Percentiles rank a stretch among this genome's conserved stretches.
Evolutionary conservation across 2,797 vertebrate genomes (phyloP).

Genomic region (Enteromius mattozi): DNA sequence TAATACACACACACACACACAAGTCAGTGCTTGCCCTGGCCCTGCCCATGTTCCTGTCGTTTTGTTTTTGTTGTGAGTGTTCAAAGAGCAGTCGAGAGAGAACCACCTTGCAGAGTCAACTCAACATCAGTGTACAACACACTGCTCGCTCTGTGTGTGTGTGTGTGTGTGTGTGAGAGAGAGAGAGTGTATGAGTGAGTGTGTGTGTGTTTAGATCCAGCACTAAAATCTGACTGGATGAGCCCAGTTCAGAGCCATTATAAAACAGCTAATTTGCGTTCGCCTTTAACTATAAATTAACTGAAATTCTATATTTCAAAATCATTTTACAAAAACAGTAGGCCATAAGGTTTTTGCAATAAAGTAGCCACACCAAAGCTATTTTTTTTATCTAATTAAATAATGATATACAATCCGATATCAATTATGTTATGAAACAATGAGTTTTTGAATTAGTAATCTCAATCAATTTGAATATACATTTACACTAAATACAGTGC

Average conservation of each 20-base stretch:
- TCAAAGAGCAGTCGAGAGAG: slow-evolving; percentile 16
- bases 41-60: slow-evolving; percentile 15
- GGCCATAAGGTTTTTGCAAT: not conserved
- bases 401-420: too few species aligned
- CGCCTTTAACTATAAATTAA: not conserved
- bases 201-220: not conserved
- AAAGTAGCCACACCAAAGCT: not conserved
- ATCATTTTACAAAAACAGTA: not conserved
- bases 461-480: not conserved
- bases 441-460: not conserved
- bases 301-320: not conserved
- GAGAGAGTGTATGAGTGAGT: too few species aligned
- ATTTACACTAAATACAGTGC: too few species aligned
- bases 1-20: slow-evolving; percentile 6
- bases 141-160: not conserved
- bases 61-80: slow-evolving; percentile 20
- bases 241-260: not conserved
- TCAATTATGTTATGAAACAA: not conserved
- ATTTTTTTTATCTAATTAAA: too few species aligned
- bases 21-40: slow-evolving; percentile 11
- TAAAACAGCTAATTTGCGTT: not conserved
- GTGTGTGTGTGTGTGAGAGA: not conserved
- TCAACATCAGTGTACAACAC: not conserved
- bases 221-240: not conserved
- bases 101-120: not conserved